phyloP scores from a whole-genome alignment of 2,113 vertebrate genomes.

The Ailurus styani region DNA sequence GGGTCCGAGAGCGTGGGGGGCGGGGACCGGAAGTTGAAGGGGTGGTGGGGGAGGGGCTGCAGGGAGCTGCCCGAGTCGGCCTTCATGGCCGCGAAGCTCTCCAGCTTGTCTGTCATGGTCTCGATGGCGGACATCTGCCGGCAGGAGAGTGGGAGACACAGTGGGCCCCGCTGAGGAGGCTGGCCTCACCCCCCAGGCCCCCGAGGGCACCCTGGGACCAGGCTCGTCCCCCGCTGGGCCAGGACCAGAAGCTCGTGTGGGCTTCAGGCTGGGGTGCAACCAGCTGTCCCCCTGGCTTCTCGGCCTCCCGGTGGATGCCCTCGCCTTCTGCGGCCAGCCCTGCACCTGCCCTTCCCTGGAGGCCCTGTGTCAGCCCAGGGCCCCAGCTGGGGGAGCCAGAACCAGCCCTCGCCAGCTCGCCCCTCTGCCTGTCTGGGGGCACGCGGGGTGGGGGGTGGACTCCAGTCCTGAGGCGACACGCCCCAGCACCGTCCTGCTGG shows the following conservation, averaged over 20 bases:
- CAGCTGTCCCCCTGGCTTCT: neutral
- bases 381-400: neutral
- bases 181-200: neutral
- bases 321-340: neutral
- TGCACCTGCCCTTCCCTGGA: neutral
- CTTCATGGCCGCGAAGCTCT: slow-evolving; percentile 95
- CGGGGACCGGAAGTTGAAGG: slow-evolving; percentile 96
- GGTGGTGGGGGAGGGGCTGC: slow-evolving; percentile 94
- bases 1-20: slow-evolving; percentile 96
- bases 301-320: neutral
- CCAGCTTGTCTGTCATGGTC: slow-evolving; percentile 98
- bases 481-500: neutral
- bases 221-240: neutral
- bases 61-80: slow-evolving; percentile 89
- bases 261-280: neutral
- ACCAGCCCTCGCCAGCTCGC: neutral
- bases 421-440: neutral
- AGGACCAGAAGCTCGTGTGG: accelerated
- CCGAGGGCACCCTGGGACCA: accelerated
- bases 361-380: accelerated
- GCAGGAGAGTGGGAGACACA: neutral
- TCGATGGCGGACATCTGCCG: slow-evolving; percentile 97
- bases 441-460: neutral
- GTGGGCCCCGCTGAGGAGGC: accelerated
- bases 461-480: accelerated